Conservation (phyloP, 1,140 invertebrate species). For the Ladona fulva region DNA sequence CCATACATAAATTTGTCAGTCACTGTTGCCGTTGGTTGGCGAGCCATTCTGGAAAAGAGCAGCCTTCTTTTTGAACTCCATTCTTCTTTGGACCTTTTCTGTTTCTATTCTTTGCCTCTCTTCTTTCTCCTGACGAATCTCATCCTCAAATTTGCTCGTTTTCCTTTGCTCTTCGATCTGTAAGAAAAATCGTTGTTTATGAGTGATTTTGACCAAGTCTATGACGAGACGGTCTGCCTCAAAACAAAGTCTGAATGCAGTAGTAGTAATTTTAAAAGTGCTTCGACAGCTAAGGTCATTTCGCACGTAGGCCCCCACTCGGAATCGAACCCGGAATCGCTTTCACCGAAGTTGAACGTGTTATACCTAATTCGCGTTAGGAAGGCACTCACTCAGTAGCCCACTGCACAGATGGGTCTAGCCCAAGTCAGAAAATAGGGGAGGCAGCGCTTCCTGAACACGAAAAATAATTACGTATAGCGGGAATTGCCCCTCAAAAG, state of each 20-base stretch:
- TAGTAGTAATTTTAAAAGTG: too few relatives aligned
- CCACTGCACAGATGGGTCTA: too few relatives aligned
- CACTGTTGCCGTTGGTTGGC: not conserved
- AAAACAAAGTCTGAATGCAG: not conserved
- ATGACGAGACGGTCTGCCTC: not conserved
- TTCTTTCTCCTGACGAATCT: slow-evolving; percentile 79
- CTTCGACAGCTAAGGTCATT: too few relatives aligned
- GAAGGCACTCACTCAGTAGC: too few relatives aligned
- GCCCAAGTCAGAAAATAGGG: too few relatives aligned
- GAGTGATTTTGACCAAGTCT: not conserved
- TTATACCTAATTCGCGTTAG: not conserved
- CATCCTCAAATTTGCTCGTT: slow-evolving; percentile 75
- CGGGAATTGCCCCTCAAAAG: too few relatives aligned
- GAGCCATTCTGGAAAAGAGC: slow-evolving; percentile 53
- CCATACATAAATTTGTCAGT: too few relatives aligned
- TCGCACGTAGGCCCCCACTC: too few relatives aligned
- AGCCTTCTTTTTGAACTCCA: slow-evolving; percentile 73
- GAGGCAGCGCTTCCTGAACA: too few relatives aligned
- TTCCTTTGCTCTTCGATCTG: slow-evolving; percentile 71
- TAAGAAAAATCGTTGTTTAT: slow-evolving; percentile 25
- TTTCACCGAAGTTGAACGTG: not conserved
- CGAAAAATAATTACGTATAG: too few relatives aligned
- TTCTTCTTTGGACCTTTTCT: slow-evolving; percentile 61
- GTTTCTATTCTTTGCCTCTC: slow-evolving; percentile 68
- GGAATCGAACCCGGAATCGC: not conserved